Base-by-base conservation (phyloP, 2,888 invertebrate species). In the Cyaniris semiargus region DNA sequence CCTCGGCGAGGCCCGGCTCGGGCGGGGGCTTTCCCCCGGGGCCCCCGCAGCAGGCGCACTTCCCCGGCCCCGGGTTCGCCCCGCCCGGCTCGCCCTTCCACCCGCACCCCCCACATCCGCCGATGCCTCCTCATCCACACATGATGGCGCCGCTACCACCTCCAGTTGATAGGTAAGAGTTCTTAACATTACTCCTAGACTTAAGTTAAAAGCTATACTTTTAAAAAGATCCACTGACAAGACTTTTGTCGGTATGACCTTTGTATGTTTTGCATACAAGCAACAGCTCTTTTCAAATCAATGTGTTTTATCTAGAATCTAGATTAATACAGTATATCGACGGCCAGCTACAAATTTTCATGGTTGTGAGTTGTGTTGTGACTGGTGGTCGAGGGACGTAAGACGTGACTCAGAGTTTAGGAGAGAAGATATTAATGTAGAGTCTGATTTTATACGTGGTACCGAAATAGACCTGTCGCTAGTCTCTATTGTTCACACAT, bases 11-110 rank as follows among this genome's bases (percentile, higher is more conserved):
- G 83, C 98, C 98, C 76, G 98, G 97, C 81, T 97, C 97, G 58
- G 97, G 97, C 82, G 97, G 92, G 82, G 97, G 85, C 95, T 97
- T 97, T 83, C 97, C 97, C 66, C 97, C 97, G 10, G 97, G 97
- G 79, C 97, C 97, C 70, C 97, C 96, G 77, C 91, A 85, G 95
- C 96, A 85, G 95, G 95, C 90, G 94, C 96, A 85, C 95, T 96
- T 89, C 95, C 96, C 89, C 72, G 97, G 97, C 78, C 96, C 96
- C 80, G 96, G 96, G 82, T 96, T 96, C 83, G 96, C 96, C 84
- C 96, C 96, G 84, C 96, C 96, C 76, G 96, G 96, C 10, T 97
- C 97, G 75, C 97, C 97, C 80, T 97, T 97, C 79, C 97, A 97
- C 82, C 97, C 97, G 80, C 97, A 96, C 85, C 96, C 97, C 79